A percentile compares a stretch with the other conserved stretches of the same genome.
Conservation (phyloP, 2,113 vertebrate genomes). For the Sciurus niger region DNA sequence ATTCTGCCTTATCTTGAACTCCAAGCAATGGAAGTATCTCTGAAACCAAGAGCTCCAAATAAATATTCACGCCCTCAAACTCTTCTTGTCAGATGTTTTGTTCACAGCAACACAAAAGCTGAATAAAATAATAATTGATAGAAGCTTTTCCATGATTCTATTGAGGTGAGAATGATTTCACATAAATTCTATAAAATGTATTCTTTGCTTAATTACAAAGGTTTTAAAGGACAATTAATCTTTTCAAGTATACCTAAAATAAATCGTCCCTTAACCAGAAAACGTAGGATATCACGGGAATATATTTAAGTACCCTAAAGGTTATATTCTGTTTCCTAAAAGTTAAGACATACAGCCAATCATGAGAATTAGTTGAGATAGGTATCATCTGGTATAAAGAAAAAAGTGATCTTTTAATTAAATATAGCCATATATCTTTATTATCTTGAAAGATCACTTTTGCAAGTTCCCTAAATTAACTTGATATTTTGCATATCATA, state of each 20-base stretch:
- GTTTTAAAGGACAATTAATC: neutral
- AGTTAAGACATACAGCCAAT: neutral
- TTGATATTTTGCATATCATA: slow-evolving; percentile 34
- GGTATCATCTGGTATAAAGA: neutral
- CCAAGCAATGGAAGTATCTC: too few species aligned
- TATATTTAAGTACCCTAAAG: neutral
- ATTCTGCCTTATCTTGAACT: too few species aligned
- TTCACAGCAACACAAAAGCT: too few species aligned
- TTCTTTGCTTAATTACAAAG: neutral
- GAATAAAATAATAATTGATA: neutral
- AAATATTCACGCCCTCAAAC: too few species aligned
- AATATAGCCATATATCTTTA: neutral
- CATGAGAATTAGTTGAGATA: neutral
- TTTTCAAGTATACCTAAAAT: slow-evolving; percentile 6
- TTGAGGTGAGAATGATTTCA: slow-evolving; percentile 1
- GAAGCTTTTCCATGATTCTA: neutral
- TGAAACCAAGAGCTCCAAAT: too few species aligned
- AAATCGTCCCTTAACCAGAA: neutral
- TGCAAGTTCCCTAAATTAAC: slow-evolving; percentile 28
- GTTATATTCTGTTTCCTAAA: neutral
- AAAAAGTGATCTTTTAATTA: slow-evolving; percentile 56
- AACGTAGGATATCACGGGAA: neutral
- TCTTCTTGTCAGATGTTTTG: too few species aligned
- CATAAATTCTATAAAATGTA: neutral
- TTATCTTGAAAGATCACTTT: slow-evolving; percentile 47